A percentile compares a stretch with the other conserved stretches of the same genome.
Conservation (phyloP, 2,797 vertebrate species). For the Fistularia commersonii region DNA sequence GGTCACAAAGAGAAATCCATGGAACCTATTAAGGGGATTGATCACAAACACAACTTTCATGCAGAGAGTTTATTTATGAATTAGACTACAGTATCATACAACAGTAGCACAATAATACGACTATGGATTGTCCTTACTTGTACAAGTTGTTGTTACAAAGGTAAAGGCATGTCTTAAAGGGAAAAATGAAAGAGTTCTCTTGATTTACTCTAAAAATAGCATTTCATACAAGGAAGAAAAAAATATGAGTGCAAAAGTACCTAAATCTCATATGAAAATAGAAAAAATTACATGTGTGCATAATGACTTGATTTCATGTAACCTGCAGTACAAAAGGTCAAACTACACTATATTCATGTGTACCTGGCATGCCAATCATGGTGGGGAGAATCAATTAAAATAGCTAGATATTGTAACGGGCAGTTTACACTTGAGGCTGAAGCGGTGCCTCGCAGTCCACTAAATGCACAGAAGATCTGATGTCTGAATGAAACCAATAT, state of each 20-base stretch:
- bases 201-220: slow-evolving; percentile 79
- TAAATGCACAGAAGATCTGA: slow-evolving; percentile 54
- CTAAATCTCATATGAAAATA: slow-evolving; percentile 83
- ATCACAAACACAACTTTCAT: slow-evolving; percentile 68
- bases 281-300: slow-evolving; percentile 82
- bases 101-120: slow-evolving; percentile 77
- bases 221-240: slow-evolving; percentile 75
- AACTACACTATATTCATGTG: slow-evolving; percentile 71
- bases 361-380: slow-evolving; percentile 73
- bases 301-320: slow-evolving; percentile 75
- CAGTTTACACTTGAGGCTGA: slow-evolving; percentile 57
- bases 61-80: slow-evolving; percentile 82
- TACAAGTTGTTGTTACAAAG: slow-evolving; percentile 79
- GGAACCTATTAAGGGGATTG: slow-evolving; percentile 7
- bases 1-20: too few species aligned
- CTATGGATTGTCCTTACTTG: slow-evolving; percentile 72
- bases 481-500: slow-evolving; percentile 39
- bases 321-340: slow-evolving; percentile 78
- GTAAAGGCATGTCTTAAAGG: slow-evolving; percentile 71
- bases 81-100: slow-evolving; percentile 77
- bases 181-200: slow-evolving; percentile 69
- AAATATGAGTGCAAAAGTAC: slow-evolving; percentile 78
- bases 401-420: slow-evolving; percentile 53
- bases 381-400: slow-evolving; percentile 52
- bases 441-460: slow-evolving; percentile 38